Base-by-base conservation (phyloP, 2,888 invertebrate species). In the Caenorhabditis drosophilae region DNA sequence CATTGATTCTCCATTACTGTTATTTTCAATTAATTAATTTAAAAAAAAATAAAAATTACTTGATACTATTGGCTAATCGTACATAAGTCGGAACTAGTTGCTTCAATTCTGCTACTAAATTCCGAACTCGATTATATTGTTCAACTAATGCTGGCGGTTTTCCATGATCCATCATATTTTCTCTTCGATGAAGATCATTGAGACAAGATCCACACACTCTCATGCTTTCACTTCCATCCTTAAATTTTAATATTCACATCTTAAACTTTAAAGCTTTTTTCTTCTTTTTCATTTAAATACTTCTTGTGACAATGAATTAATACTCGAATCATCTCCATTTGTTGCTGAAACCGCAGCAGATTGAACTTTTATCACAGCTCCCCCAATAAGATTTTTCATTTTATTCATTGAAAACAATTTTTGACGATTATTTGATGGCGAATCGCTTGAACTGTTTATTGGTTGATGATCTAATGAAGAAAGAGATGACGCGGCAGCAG, bases 1-100 rank as follows among this genome's bases (percentile, higher is more conserved):
- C 1, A 90, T 91, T 0, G 91, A 89, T 85, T 96, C 95, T n/a
- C 96, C 96, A 55, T 90, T 89, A 73, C 91, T 88, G 77, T 36
- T 9, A n/a, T 36, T 9, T 12, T 36, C n/a, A 36, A n/a, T 4
- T 15, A 36, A 11, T n/a, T 15, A 11, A 36, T 36, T 36, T 9
- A 15, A 40, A 20, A 35, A 20, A 51, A 18, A n/a, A 31, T 1
- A 20, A 26, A 27, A 36, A 56, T 51, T n/a, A 88, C 89, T 86
- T 86, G 42, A 89, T 81, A 2, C 89, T 88, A 42, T 87, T 86
- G 60, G 87, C 87, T 88, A 89, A 89, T 76, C 88, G 87, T 44
- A 85, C 83, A 78, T 88, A 89, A 70, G 87, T 85, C n/a, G 87
- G 86, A 15, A 87, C 79, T 15, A 87, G 79, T 35, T 85, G 80